A percentile compares a stretch with the other conserved stretches of the same genome.
These are phyloP conservation scores for Hippasteria phrygiana DNA, from an alignment of 53 echinoderm and acorn worm species.

Conservation along the genomic window DNA sequence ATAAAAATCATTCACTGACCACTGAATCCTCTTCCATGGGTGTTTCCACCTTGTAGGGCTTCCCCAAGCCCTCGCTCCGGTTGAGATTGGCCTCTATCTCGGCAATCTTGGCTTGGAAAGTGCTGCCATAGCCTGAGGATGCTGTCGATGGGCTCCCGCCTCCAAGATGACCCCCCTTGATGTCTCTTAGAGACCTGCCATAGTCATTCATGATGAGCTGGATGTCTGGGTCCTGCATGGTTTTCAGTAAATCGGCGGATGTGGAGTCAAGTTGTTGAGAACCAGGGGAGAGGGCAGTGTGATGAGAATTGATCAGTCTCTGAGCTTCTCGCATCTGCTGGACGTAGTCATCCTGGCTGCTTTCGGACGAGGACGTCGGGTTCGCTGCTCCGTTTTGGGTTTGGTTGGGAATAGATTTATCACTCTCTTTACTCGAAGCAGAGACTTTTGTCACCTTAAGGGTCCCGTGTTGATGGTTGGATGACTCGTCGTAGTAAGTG, in stretches of 20 bases:
- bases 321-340: slow-evolving; percentile 41
- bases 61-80: slow-evolving; percentile 9
- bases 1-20: slow-evolving; percentile 6
- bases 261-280: not conserved
- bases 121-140: slow-evolving; percentile 48
- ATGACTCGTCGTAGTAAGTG: slow-evolving; percentile 32
- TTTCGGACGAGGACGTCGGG: slow-evolving; percentile 30
- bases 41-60: slow-evolving; percentile 37
- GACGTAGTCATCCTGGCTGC: slow-evolving; percentile 61
- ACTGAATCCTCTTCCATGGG: slow-evolving; percentile 45
- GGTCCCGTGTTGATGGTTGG: slow-evolving; percentile 19
- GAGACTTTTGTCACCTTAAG: slow-evolving; percentile 11
- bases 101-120: slow-evolving; percentile 36
- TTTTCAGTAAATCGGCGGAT: not conserved
- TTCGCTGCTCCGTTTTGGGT: not conserved
- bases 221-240: not conserved
- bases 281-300: not conserved
- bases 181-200: not conserved
- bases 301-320: not conserved
- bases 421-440: not conserved
- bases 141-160: not conserved
- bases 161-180: slow-evolving; percentile 15
- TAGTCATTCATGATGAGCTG: not conserved
- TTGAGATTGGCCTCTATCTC: slow-evolving; percentile 39
- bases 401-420: not conserved